phyloP scores from a whole-genome alignment of 2,113 vertebrate genomes.

The Halichoeres trimaculatus region DNA sequence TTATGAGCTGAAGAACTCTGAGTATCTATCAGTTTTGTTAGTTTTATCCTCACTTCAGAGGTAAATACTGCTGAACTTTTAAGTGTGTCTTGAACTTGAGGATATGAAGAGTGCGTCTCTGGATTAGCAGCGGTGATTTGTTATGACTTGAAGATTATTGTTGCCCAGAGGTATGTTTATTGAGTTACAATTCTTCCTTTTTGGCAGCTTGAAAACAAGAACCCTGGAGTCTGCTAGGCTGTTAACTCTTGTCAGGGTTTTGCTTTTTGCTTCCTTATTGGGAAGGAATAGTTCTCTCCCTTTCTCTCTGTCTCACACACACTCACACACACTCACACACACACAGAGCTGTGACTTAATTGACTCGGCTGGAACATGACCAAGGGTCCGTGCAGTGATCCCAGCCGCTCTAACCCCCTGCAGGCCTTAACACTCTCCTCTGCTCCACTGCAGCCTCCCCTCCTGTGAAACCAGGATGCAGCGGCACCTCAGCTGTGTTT shows the following conservation, averaged over 20 bases:
- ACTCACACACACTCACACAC: conserved; percentile 8
- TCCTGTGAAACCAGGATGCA: conserved; percentile 4
- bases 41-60: too few species aligned
- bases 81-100: background rate
- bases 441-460: conserved; percentile 8
- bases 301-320: conserved; percentile 11
- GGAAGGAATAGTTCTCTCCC: conserved; percentile 19
- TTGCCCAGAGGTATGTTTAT: conserved; percentile 53
- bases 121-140: conserved; percentile 31
- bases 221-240: conserved; percentile 9
- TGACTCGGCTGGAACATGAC: conserved; percentile 49
- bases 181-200: conserved; percentile 28
- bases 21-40: background rate
- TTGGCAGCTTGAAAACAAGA: conserved; percentile 31
- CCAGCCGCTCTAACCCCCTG: conserved; percentile 11
- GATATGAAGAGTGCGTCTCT: background rate
- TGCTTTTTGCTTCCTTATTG: conserved; percentile 54
- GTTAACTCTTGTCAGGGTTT: conserved; percentile 27
- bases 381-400: conserved; percentile 25
- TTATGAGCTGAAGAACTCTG: background rate
- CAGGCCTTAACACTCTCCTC: conserved; percentile 28
- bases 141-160: conserved; percentile 30
- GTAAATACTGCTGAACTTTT: background rate
- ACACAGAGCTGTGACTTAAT: conserved; percentile 39
- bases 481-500: conserved; percentile 34